Evolutionary conservation across 2,797 vertebrate species (phyloP), one percentile per base, ranked within the genome.

Genomic region (Agapornis canus): DNA sequence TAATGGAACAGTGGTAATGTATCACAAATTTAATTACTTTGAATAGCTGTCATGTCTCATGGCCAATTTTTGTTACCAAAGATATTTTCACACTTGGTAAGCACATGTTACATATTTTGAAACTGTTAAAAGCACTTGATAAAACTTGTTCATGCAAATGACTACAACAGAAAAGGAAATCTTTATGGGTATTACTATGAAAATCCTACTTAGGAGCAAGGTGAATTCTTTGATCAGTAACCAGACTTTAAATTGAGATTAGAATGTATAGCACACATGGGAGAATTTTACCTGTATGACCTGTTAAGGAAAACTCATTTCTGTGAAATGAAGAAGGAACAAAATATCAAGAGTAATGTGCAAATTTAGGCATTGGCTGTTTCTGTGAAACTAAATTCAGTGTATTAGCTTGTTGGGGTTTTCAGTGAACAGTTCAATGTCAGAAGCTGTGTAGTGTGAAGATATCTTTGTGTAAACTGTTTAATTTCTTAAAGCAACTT

Each of bases 1-100:
- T 98, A 99, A 99, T 97, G 99, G 98, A 98, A 97, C 98, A 94
- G 99, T 99, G 99, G 99, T 99, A 99, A 99, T 10, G 99, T 99
- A 99, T 99, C 97, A 95, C 93, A 93, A 94, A 92, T 95, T 97
- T 98, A 96, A 91, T 96, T 97, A 84, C 47, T 97, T 98, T 97
- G 82, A 90, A 96, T 82, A 91, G 29, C 96, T 96, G 87, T 96
- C 76, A 83, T 93, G 91, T 94, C 81, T 95, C 79, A 93, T 86
- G 94, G 71, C 89, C 85, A 82, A 60, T 92, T 68, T 95, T 95
- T 82, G 73, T 83, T 95, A 96, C 84, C 97, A 97, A 98, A 97
- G 98, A 93, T 98, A 98, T 97, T 98, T 98, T 98, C 98, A 98
- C 97, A 89, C 98, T 97, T 89, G 89, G 27, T 32, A 65, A 71